Evolutionary conservation across 1,140 invertebrate species (phyloP), one percentile per base, ranked within the genome.

Genomic region (Psix sp.): DNA sequence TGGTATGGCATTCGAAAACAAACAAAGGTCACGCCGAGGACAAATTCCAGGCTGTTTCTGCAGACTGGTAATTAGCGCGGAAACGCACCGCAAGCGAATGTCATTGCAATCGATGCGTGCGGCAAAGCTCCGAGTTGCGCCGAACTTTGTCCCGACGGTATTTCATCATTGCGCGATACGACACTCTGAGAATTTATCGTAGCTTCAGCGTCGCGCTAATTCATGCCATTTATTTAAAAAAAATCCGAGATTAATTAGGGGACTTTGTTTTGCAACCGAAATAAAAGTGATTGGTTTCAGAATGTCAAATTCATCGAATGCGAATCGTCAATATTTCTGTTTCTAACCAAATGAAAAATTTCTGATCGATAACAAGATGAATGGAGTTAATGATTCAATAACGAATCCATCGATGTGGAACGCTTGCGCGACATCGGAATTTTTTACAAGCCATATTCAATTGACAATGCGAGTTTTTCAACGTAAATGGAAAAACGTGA

Each of bases 381-480:
- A 24, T 7, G 21, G 7, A 7, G 21, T 24, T 24, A 24, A 24
- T 24, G 3, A 24, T 24, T 24, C 7, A 24, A 4, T 3, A 24
- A 24, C n/a, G n/a, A n/a, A n/a, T n/a, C n/a, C n/a, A n/a, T n/a
- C n/a, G n/a, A n/a, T n/a, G n/a, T n/a, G n/a, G n/a, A n/a, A n/a
- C n/a, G n/a, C n/a, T n/a, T n/a, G n/a, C n/a, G n/a, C n/a, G n/a
- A 39, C 14, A 36, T 17, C 35, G 11, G 38, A 43, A 29, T 26
- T 42, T 39, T 20, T 63, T 51, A 56, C 45, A 29, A 56, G 13
- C 36, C 16, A 20, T 54, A 54, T 54, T 54, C 46, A 73, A 54
- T 66, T 60, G 29, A 66, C 45, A 36, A 60, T 52, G 11, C 4
- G 31, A 39, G 13, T 65, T 51, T 66, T 73, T 66, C 20, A 42